Evolutionary conservation across 2,797 vertebrate species (phyloP).

Genomic region (Saxicola maurus): DNA sequence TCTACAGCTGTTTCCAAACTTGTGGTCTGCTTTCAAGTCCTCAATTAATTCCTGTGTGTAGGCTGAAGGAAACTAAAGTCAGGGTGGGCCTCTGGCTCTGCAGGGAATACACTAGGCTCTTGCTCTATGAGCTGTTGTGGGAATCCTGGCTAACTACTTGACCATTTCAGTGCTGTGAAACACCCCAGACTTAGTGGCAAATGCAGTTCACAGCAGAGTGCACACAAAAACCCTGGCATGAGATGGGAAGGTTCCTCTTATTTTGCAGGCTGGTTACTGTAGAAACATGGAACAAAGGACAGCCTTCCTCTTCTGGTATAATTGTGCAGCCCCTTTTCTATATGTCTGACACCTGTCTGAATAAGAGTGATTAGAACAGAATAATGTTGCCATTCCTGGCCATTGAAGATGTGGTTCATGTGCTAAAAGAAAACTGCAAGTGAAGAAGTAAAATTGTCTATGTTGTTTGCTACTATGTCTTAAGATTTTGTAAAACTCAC

Average conservation of each 20-base stretch:
- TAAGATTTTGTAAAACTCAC: slow-evolving; percentile 90
- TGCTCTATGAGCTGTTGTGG: slow-evolving; percentile 67
- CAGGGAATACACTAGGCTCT: slow-evolving; percentile 61
- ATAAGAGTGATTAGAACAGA: slow-evolving; percentile 71
- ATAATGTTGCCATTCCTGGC: slow-evolving; percentile 63
- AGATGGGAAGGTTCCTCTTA: slow-evolving; percentile 78
- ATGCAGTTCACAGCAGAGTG: slow-evolving; percentile 75
- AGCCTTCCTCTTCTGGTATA: slow-evolving; percentile 83
- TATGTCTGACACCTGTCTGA: slow-evolving; percentile 77
- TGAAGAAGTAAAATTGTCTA: slow-evolving; percentile 60
- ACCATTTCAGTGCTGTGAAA: slow-evolving; percentile 63
- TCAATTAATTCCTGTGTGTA: slow-evolving; percentile 66
- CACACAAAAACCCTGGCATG: slow-evolving; percentile 79
- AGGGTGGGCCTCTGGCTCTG: slow-evolving; percentile 66
- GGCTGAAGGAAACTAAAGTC: slow-evolving; percentile 56
- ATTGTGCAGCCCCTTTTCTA: slow-evolving; percentile 81
- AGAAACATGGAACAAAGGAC: slow-evolving; percentile 86
- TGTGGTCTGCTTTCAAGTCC: slow-evolving; percentile 66
- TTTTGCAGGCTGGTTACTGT: slow-evolving; percentile 81
- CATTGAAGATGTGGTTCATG: slow-evolving; percentile 63
- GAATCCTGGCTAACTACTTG: slow-evolving; percentile 68
- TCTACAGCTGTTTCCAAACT: slow-evolving; percentile 67
- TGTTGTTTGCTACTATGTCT: slow-evolving; percentile 72
- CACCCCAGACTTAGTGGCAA: slow-evolving; percentile 69
- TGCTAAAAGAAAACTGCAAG: slow-evolving; percentile 55